Evolutionary conservation across 2,888 invertebrate species (phyloP).

Genomic region (Lottia scabra): DNA sequence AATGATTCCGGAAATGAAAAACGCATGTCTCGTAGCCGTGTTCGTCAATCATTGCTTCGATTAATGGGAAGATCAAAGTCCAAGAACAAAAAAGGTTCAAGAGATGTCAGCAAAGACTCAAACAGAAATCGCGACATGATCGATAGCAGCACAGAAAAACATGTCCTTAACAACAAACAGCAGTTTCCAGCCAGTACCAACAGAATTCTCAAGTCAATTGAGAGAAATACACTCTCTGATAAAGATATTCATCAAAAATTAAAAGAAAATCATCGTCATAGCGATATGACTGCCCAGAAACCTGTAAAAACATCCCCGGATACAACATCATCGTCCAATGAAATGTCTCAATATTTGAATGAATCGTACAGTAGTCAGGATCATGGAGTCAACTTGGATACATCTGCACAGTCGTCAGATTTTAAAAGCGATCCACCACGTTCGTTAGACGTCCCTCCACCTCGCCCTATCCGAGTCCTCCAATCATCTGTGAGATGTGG

Average conservation of each 20-base stretch:
- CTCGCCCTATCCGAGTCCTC: constrained; percentile 38
- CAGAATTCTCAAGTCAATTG: constrained; percentile 55
- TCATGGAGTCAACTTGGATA: constrained; percentile 1
- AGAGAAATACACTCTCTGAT: constrained; percentile 48
- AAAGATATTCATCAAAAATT: constrained; percentile 59
- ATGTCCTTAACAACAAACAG: constrained; percentile 13
- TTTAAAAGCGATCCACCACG: constrained; percentile 35
- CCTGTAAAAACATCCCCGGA: not conserved
- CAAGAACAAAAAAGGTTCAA: constrained; percentile 27
- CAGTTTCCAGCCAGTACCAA: constrained; percentile 25
- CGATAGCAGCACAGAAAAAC: constrained; percentile 12
- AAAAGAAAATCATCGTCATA: constrained; percentile 49
- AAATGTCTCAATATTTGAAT: not conserved
- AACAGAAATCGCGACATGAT: constrained; percentile 12
- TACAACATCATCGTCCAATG: not conserved
- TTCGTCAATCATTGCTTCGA: constrained; percentile 55
- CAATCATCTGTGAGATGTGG: constrained; percentile 41
- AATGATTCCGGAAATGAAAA: constrained; percentile 38
- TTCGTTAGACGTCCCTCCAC: constrained; percentile 44
- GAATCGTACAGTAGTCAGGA: not conserved
- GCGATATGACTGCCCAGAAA: not conserved
- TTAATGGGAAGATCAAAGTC: constrained; percentile 47
- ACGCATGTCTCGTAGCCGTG: constrained; percentile 46
- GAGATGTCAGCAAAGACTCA: constrained; percentile 4
- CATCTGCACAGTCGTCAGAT: not conserved